Evolutionary conservation across 2,113 vertebrate species (phyloP).

Genomic region (Equus quagga): DNA sequence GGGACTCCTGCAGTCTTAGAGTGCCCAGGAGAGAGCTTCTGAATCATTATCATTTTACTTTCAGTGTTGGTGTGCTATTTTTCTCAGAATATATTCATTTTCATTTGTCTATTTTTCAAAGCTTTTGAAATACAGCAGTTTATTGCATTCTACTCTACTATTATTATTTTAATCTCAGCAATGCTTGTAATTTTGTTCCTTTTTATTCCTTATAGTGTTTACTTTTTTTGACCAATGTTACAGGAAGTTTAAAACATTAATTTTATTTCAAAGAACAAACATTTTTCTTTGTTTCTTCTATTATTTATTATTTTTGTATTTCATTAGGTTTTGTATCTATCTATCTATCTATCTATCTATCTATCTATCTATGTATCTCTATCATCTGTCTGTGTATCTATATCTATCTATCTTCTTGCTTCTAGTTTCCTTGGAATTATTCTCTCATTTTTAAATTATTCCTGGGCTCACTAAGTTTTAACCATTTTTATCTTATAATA

Average conservation of each 20-base stretch:
- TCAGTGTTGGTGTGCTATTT: background rate
- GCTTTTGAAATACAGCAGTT: background rate
- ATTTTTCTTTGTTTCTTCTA: background rate
- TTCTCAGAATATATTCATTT: background rate
- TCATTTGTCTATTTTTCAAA: background rate
- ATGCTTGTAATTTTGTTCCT: background rate
- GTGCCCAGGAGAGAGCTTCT: background rate
- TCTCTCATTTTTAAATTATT: background rate
- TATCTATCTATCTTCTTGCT: background rate
- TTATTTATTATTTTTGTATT: background rate
- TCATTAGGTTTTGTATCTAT: background rate
- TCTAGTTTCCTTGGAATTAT: background rate
- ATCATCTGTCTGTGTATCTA: too few species aligned
- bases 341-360: too few species aligned
- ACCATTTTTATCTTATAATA: background rate
- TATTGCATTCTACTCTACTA: background rate
- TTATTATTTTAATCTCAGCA: background rate
- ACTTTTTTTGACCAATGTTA: background rate
- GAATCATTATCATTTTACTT: background rate
- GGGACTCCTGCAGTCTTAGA: background rate
- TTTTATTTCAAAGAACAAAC: background rate
- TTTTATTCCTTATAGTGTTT: background rate
- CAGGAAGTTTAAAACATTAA: background rate
- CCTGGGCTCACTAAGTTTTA: background rate
- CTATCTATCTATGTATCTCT: too few species aligned